A percentile compares a stretch with the other conserved stretches of the same genome.
Evolutionary conservation across 2,797 vertebrate species (phyloP).

Genomic region (Enteromius fasciolatus): DNA sequence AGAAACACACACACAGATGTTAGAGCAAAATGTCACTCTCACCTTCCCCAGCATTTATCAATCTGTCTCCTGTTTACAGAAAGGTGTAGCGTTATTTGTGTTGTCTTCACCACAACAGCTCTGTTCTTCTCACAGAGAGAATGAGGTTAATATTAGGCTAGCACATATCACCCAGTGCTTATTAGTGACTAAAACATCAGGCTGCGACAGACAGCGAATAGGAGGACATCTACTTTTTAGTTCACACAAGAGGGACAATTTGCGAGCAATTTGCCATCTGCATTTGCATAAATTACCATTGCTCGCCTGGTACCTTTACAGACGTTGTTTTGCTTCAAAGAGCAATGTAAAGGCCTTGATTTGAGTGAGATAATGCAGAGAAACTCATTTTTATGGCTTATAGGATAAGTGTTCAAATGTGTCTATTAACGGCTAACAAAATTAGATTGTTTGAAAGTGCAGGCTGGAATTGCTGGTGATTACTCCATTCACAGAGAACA

Average conservation of each 20-base stretch:
- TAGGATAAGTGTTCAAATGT: slow-evolving; percentile 24
- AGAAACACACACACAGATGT: slow-evolving; percentile 28
- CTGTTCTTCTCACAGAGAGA: slow-evolving; percentile 24
- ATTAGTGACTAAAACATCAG: slow-evolving; percentile 18
- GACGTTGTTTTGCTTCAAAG: neutral
- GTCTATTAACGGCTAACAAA: slow-evolving; percentile 4
- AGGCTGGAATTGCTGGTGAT: slow-evolving; percentile 15
- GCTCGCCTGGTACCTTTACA: slow-evolving; percentile 31
- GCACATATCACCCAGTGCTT: neutral
- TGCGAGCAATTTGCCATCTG: slow-evolving; percentile 37
- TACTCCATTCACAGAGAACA: slow-evolving; percentile 30
- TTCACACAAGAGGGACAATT: slow-evolving; percentile 53
- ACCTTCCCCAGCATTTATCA: neutral
- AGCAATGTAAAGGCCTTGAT: slow-evolving; percentile 11
- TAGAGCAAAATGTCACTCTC: neutral
- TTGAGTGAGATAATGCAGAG: slow-evolving; percentile 8
- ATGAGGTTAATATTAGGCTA: slow-evolving; percentile 14
- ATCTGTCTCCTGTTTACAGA: neutral
- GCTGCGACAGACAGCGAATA: neutral
- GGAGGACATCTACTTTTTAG: slow-evolving; percentile 39
- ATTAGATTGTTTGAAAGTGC: slow-evolving; percentile 21
- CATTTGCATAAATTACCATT: slow-evolving; percentile 58
- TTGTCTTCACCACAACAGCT: slow-evolving; percentile 16
- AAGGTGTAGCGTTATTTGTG: neutral
- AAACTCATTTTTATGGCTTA: neutral